phyloP scores from a whole-genome alignment of 2,797 vertebrate genomes.

The Picus viridis region DNA sequence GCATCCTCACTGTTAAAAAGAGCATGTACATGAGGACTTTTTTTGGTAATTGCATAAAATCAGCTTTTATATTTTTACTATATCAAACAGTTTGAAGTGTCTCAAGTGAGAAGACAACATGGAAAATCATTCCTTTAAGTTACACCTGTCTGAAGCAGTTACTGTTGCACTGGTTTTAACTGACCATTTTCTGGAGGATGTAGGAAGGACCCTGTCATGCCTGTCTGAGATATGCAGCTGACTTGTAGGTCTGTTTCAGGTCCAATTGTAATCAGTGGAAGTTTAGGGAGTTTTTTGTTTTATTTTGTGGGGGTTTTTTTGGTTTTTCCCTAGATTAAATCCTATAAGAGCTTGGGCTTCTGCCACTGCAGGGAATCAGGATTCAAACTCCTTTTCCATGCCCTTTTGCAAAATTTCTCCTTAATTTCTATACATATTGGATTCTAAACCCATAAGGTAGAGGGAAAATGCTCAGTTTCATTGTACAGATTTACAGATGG shows the following conservation, averaged over 20 bases:
- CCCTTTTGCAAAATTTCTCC: neutral
- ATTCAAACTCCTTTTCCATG: neutral
- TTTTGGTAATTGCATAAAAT: neutral
- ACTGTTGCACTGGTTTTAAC: neutral
- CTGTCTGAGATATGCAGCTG: neutral
- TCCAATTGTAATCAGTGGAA: neutral
- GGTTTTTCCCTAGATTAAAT: neutral
- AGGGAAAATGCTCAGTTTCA: neutral
- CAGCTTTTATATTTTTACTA: neutral
- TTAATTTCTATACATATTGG: neutral
- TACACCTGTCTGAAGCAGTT: neutral
- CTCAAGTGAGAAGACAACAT: neutral
- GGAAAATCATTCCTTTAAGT: neutral
- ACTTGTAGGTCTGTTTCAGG: slow-evolving; percentile 5
- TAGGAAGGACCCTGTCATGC: neutral
- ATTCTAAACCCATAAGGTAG: neutral
- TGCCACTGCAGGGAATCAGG: neutral
- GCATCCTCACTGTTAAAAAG: neutral
- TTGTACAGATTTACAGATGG: neutral
- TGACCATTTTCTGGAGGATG: neutral
- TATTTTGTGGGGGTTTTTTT: neutral
- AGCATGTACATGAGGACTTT: neutral
- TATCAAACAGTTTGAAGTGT: neutral
- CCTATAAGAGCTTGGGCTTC: neutral
- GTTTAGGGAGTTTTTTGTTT: too few relatives aligned